Evolutionary conservation across 2,113 vertebrate species (phyloP).

Genomic region (Clupea harengus): DNA sequence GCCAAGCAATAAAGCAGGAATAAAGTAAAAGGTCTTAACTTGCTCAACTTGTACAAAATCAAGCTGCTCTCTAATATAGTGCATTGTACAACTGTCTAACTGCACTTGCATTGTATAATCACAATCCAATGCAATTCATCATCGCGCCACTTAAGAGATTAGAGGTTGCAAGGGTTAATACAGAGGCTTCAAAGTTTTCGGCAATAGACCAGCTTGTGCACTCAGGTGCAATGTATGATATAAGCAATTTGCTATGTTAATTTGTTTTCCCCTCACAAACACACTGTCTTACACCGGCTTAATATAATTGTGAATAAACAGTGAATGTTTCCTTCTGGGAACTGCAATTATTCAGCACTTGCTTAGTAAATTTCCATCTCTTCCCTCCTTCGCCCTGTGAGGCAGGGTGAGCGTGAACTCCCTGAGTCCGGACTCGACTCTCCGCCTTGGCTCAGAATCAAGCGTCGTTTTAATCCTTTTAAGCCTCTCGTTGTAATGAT

Average conservation of each 20-base stretch:
- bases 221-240: constrained; percentile 9
- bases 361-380: constrained; percentile 5
- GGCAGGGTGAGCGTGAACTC: constrained; percentile 70
- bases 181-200: not conserved
- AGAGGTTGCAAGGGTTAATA: not conserved
- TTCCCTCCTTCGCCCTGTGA: constrained; percentile 44
- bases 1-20: not conserved
- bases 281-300: not conserved
- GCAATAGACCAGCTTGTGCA: not conserved
- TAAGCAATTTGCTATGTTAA: constrained; percentile 15
- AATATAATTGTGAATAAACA: not conserved
- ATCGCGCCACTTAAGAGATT: not conserved
- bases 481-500: constrained; percentile 92
- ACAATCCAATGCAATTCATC: not conserved
- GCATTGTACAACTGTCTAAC: not conserved
- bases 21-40: not conserved
- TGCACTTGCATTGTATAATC: not conserved
- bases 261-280: not conserved
- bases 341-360: not conserved
- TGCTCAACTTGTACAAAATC: not conserved
- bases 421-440: constrained; percentile 72
- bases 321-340: constrained; percentile 5
- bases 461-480: constrained; percentile 88
- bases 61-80: not conserved
- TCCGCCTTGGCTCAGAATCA: constrained; percentile 81